Evolutionary conservation across 92 coral and sea anemone genomes (phyloP), one percentile per base, ranked within the genome.

Genomic region (Porites divaricata): DNA sequence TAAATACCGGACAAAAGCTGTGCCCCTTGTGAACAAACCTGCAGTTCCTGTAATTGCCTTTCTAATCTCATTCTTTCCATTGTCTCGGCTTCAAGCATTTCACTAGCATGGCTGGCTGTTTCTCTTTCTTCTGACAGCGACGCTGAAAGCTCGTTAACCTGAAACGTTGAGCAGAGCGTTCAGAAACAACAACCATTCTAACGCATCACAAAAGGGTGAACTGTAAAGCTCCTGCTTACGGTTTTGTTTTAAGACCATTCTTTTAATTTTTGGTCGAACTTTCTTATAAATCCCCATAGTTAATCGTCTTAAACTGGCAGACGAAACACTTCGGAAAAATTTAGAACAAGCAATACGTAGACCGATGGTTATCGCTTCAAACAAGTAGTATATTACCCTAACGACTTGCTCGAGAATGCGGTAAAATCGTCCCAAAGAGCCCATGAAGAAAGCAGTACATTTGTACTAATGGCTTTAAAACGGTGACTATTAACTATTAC

Each of bases 51-150:
- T 51, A 91, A 71, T 70, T 93, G 92, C 53, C 95, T 83, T 61
- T 96, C 99, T 58, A 93, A 80, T 76, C 99, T 92, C 90, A 96
- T 95, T 75, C 99, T 87, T 76, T 95, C 95, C 97, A 96, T 95
- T 68, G 98, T 87, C 62, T 96, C 99, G 15, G 92, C 87, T 89
- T 96, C 98, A 59, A 96, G 95, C 62, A 87, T 87, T 59, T 90
- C 94, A 65, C 90, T 90, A 3, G 94, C 96, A 76, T 93, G 97
- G 70, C 95, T 93, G 72, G 97, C 93, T 7, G 99, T 89, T 4
- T 95, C 93, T 10, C 98, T 92, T 75, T 96, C 99, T 22, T 96
- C 99, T 57, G 98, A 88, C 86, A 96, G 83, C 19, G 93, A 81
- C 15, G 86, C 88, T 1, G 99, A 93, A 72, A 96, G 63, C 85